Evolutionary conservation across 2,797 vertebrate genomes (phyloP), one percentile per base, ranked within the genome.

Genomic region (Dendrocincla fuliginosa): DNA sequence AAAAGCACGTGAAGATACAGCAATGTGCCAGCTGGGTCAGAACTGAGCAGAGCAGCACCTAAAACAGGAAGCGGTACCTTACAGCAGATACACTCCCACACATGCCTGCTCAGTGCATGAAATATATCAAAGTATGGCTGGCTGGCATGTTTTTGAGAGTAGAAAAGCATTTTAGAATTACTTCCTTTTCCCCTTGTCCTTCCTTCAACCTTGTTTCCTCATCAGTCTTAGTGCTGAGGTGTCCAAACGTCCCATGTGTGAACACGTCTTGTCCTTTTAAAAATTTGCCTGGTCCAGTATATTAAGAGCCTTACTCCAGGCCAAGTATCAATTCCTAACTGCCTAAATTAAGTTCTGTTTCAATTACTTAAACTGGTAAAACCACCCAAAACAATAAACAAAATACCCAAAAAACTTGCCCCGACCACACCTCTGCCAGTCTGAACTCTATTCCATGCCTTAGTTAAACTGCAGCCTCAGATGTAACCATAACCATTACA

Each of bases 401-500:
- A 53, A 65, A 71, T 0, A 47, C 8, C 17, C 30, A 74, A 16
- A 28, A 84, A 30, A n/a, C 32, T 37, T 64, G 23, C 9, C 46
- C 25, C 14, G 8, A 14, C 6, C 55, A 22, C n/a, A 8, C 5
- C 37, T 65, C 42, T 52, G 55, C 28, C 46, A 37, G 27, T 33
- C 17, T 28, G 5, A 67, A 13, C 10, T 56, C 69, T 30, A 9
- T 5, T 33, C 10, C 2, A 35, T 20, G 12, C 60, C 83, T 46
- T 42, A 80, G 30, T 13, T 23, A 33, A 67, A 55, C 47, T 37
- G 27, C 46, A 91, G 52, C 32, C 55, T 67, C n/a, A 52, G 52
- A 10, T 13, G 13, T 9, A 37, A 18, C 47, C 46, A 47, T 22
- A 24, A 47, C 19, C 27, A 39, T 11, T 7, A 20, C 0, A 0